phyloP scores from a whole-genome alignment of 2,888 invertebrate species.

The Tyria jacobaeae region DNA sequence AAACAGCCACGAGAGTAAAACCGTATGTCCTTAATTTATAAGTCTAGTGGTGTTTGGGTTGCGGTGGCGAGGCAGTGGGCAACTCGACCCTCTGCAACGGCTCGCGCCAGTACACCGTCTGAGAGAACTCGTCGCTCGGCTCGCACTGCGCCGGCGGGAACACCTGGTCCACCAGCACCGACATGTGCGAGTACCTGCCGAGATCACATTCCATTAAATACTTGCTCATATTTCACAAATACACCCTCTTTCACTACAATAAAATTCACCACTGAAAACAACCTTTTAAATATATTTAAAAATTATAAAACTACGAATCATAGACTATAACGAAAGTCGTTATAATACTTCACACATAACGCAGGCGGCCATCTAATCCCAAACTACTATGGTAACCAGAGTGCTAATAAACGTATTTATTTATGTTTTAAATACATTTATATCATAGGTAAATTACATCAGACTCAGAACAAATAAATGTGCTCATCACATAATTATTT shows the following conservation, averaged over 20 bases:
- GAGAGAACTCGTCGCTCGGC: slow-evolving; percentile 90
- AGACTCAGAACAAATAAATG: too few species aligned
- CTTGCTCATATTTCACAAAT: background rate
- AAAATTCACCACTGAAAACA: background rate
- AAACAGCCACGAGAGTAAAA: too few species aligned
- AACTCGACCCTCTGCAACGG: slow-evolving; percentile 87
- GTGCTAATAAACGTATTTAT: too few species aligned
- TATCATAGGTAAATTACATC: too few species aligned
- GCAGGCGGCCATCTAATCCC: too few species aligned
- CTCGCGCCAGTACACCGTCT: slow-evolving; percentile 97
- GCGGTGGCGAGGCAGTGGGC: slow-evolving; percentile 52
- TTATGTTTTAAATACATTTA: too few species aligned
- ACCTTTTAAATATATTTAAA: background rate
- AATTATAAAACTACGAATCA: background rate
- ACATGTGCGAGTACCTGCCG: slow-evolving; percentile 96
- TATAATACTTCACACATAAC: too few species aligned
- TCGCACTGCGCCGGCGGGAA: slow-evolving; percentile 93
- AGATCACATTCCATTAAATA: slow-evolving; percentile 14
- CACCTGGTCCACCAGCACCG: slow-evolving; percentile 97
- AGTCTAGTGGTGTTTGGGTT: slow-evolving; percentile 48
- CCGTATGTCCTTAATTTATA: too few species aligned
- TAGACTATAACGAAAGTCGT: too few species aligned
- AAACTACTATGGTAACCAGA: too few species aligned
- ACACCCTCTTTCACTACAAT: background rate
- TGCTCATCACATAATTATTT: too few species aligned